These are phyloP conservation scores for Leucophenga varia DNA, from an alignment of 1,140 invertebrate species.

Conservation along the genomic window DNA sequence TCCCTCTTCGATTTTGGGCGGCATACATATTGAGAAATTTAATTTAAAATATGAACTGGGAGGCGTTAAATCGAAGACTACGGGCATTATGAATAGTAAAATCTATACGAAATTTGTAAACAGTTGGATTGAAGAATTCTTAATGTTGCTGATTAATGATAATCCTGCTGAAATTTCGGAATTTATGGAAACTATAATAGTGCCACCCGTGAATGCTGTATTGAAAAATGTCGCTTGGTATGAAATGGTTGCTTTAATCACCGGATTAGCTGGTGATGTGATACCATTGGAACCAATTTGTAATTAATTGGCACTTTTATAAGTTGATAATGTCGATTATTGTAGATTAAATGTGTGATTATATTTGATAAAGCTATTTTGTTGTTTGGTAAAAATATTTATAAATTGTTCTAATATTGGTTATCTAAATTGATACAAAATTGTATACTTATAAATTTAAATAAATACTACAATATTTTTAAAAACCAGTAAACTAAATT, in stretches of 20 bases:
- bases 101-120: slow-evolving; percentile 33
- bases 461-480: too few species aligned
- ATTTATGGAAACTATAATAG: slow-evolving; percentile 33
- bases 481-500: too few species aligned
- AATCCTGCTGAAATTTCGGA: slow-evolving; percentile 32
- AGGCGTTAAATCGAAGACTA: slow-evolving; percentile 28
- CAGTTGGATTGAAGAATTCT: slow-evolving; percentile 33
- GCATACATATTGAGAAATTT: slow-evolving; percentile 28
- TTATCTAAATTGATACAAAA: too few species aligned
- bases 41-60: slow-evolving; percentile 32
- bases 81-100: slow-evolving; percentile 30
- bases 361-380: too few species aligned
- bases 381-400: too few species aligned
- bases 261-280: slow-evolving; percentile 31
- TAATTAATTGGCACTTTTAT: slow-evolving; percentile 7
- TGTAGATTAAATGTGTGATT: neutral
- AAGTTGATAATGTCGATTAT: neutral
- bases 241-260: slow-evolving; percentile 40
- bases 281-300: slow-evolving; percentile 41
- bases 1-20: slow-evolving; percentile 19
- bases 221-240: slow-evolving; percentile 39
- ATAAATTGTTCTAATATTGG: too few species aligned
- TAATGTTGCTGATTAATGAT: slow-evolving; percentile 34
- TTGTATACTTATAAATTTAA: too few species aligned
- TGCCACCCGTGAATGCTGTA: slow-evolving; percentile 29